phyloP scores from a whole-genome alignment of 2,797 vertebrate genomes.

The Epinephelus malabaricus region DNA sequence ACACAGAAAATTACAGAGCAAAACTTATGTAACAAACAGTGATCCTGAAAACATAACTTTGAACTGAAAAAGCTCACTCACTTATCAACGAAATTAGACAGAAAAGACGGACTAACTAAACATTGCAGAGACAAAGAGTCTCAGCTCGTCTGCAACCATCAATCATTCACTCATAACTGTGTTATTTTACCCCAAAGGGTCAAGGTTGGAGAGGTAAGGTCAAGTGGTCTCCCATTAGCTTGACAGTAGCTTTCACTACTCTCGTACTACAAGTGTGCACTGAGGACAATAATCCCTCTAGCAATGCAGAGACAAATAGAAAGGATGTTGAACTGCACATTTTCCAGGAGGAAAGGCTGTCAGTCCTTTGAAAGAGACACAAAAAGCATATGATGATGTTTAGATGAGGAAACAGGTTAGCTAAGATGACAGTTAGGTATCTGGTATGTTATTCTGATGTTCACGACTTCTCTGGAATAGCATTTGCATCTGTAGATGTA shows the following conservation, averaged over 20 bases:
- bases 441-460: background rate
- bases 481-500: background rate
- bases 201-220: constrained; percentile 22
- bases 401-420: background rate
- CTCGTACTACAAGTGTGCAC: background rate
- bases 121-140: constrained; percentile 3
- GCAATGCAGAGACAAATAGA: background rate
- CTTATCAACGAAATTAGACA: background rate
- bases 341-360: constrained; percentile 7
- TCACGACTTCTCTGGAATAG: background rate
- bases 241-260: constrained; percentile 22
- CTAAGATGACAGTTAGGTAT: background rate
- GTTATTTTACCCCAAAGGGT: constrained; percentile 14
- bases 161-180: constrained; percentile 32
- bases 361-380: constrained; percentile 2
- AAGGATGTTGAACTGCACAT: constrained; percentile 10
- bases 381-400: background rate
- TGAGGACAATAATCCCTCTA: constrained; percentile 1
- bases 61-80: background rate
- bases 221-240: constrained; percentile 45
- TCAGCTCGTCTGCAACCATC: constrained; percentile 15
- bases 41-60: background rate
- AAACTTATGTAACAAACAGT: background rate
- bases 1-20: background rate
- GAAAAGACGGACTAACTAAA: background rate